Evolutionary conservation across 1,140 invertebrate species (phyloP), one percentile per base, ranked within the genome.

Genomic region (Phortica variegata): DNA sequence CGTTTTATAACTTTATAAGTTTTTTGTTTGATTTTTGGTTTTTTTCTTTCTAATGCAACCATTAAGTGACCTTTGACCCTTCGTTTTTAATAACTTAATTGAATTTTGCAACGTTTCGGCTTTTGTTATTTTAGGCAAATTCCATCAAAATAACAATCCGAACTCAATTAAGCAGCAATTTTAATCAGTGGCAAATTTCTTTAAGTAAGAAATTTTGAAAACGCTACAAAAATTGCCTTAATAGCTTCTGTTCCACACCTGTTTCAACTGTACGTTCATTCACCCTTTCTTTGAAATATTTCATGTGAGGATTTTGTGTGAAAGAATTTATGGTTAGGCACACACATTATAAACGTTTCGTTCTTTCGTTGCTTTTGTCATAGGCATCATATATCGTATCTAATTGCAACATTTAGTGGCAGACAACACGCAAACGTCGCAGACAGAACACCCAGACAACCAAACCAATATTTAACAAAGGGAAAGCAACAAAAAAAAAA

Each of bases 401-500:
- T 68, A 68, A 68, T 68, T 68, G 63, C 68, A 69, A 59, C 63
- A 68, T 68, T 68, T 63, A 68, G 57, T 50, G 46, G 47, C 57
- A 32, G 39, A 41, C 60, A 44, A 36, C 63, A 68, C 63, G 65
- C 63, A 60, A 68, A 43, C 18, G 12, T 38, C 21, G 4, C 6
- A 29, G 26, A 29, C 26, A 29, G 6, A 7, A 29, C 26, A 7
- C 12, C 26, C 26, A 29, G 26, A 29, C 26, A 29, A 29, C 26
- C 26, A 29, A 12, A 29, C 6, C 6, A 29, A 12, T 6, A 7
- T 29, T 12, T 12, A 29, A 6, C 12, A 6, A 29, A 29, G 26
- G 26, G 6, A 29, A 6, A 12, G 26, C 26, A 29, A 7, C 12
- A 6, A 6, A 6, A 12, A 29, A 29, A 7, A 12, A 12, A 29